A percentile compares a stretch with the other conserved stretches of the same genome.
Evolutionary conservation across 2,888 invertebrate genomes (phyloP).

Genomic region (Lysandra bellargus): DNA sequence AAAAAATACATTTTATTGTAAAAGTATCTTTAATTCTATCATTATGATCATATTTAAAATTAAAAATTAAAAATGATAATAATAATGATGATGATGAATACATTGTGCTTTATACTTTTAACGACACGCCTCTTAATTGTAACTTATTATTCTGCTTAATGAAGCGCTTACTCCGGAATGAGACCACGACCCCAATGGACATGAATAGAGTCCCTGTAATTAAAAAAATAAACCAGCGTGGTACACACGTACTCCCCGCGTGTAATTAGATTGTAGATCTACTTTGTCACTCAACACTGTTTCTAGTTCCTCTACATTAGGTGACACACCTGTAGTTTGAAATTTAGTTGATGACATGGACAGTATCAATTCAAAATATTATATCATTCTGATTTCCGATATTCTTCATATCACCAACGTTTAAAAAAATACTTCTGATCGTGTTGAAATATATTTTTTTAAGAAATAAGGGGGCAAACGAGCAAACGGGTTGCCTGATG

Average conservation of each 20-base stretch:
- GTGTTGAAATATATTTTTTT: too few species aligned
- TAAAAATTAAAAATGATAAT: background rate
- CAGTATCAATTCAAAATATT: too few species aligned
- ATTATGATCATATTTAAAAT: too few species aligned
- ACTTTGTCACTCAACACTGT: constrained; percentile 4
- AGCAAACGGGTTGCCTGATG: too few species aligned
- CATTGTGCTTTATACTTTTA: constrained; percentile 29
- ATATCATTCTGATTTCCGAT: too few species aligned
- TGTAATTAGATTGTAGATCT: constrained; percentile 26
- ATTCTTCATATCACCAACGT: too few species aligned
- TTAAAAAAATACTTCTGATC: too few species aligned
- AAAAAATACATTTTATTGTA: too few species aligned
- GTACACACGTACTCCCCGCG: background rate
- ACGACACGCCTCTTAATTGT: constrained; percentile 31
- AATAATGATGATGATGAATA: background rate
- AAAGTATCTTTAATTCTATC: too few species aligned
- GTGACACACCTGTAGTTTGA: background rate
- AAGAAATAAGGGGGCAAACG: too few species aligned
- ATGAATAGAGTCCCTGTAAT: constrained; percentile 27
- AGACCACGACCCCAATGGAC: constrained; percentile 32
- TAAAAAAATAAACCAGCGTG: constrained; percentile 31
- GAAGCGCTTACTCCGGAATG: constrained; percentile 33
- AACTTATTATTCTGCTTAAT: constrained; percentile 34
- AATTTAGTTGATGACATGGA: background rate
- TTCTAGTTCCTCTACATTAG: background rate